Conservation (phyloP, 2,888 invertebrate genomes). For the Ptychoptera albimana region DNA sequence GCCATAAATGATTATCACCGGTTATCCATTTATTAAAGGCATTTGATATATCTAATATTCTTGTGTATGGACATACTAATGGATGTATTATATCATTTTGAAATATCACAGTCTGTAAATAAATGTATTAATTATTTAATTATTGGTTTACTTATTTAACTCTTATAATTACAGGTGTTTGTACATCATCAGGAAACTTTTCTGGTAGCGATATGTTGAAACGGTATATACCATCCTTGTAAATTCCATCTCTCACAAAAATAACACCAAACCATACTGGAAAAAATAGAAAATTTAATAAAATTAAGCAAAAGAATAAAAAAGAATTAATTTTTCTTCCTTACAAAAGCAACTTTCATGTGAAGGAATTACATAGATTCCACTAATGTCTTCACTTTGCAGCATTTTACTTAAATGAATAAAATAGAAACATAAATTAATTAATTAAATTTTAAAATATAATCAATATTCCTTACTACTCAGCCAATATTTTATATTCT, state of each 20-base stretch:
- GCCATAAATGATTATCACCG: conserved; percentile 74
- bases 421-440: conserved; percentile 20
- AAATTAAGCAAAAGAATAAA: conserved; percentile 3
- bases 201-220: conserved; percentile 76
- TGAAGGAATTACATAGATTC: conserved; percentile 87
- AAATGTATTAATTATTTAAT: not conserved
- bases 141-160: not conserved
- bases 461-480: conserved; percentile 55
- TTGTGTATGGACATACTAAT: conserved; percentile 58
- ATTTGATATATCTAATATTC: conserved; percentile 57
- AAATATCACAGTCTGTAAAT: conserved; percentile 57
- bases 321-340: conserved; percentile 27
- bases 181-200: conserved; percentile 71
- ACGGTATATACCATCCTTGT: conserved; percentile 80
- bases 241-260: conserved; percentile 76
- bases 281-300: conserved; percentile 19
- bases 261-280: conserved; percentile 77
- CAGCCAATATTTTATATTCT: conserved; percentile 80
- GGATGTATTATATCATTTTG: conserved; percentile 79
- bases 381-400: conserved; percentile 68
- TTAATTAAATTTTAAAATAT: conserved; percentile 2
- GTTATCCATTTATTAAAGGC: conserved; percentile 78
- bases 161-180: conserved; percentile 59
- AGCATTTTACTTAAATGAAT: conserved; percentile 72
- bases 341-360: conserved; percentile 65